Percentiles rank a stretch among this genome's conserved stretches.
These are phyloP conservation scores for Aphis craccivora DNA, from an alignment of 1,140 invertebrate species.

Conservation along the genomic window DNA sequence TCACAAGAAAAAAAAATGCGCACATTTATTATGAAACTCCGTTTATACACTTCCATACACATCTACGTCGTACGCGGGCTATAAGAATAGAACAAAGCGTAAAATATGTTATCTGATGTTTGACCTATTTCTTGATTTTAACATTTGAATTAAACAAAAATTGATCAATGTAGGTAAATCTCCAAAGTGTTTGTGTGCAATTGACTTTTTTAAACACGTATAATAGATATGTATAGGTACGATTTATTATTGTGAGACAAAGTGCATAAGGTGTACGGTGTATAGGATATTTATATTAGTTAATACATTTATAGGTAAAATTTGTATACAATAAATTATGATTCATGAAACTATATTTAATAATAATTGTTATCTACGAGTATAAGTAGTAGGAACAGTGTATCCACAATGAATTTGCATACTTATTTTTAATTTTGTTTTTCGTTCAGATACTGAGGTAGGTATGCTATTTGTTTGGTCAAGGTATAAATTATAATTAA, in stretches of 20 bases:
- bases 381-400: background rate
- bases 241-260: background rate
- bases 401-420: background rate
- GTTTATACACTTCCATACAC: background rate
- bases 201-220: background rate
- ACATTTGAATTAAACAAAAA: background rate
- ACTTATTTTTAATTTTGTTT: background rate
- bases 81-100: background rate
- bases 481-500: background rate
- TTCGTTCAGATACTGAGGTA: background rate
- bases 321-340: background rate
- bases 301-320: background rate
- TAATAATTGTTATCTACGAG: background rate
- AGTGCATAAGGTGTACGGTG: background rate
- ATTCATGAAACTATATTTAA: background rate
- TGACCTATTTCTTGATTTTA: constrained; percentile 26
- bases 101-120: constrained; percentile 1
- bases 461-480: background rate
- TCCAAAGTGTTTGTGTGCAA: background rate
- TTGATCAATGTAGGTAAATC: background rate
- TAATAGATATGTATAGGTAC: background rate
- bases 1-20: background rate
- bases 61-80: background rate
- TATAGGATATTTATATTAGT: background rate
- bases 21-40: background rate